Base-by-base conservation (phyloP, 2,888 invertebrate genomes). In the Sepiola atlantica region DNA sequence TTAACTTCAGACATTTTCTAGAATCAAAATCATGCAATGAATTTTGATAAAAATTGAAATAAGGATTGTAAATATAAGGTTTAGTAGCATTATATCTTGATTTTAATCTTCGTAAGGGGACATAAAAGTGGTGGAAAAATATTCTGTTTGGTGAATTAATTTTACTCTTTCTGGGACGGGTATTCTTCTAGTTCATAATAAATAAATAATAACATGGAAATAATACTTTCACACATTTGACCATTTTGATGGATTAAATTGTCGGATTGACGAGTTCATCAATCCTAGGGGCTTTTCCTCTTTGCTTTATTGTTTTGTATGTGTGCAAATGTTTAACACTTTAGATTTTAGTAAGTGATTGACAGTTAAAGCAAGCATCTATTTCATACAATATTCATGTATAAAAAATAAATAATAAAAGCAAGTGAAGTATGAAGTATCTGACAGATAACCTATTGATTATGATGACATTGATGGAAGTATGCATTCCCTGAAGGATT, bases 221-320 rank as follows among this genome's bases (percentile, higher is more conserved):
- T 77, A 77, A 77, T 77, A 77, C 32, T 77, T 77, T 77, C 77
- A 77, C 77, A 77, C 77, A 77, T 32, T 77, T 77, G 77, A 32
- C 32, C 77, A 77, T 77, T 77, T 77, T 77, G 77, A 77, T 77
- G 77, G 77, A 77, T 77, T n/a, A 77, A 77, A 77, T 77, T 77
- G n/a, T 32, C 77, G 16, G 45, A 45, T 45, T 45, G 45, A 45
- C 45, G 8, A 45, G 45, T 45, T 45, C 45, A 45, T 45, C 45
- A 45, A 45, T 45, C 45, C 45, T 45, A 45, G 45, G 45, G 45
- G 45, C 45, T 45, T 45, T 45, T 45, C 45, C 8, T 8, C 8
- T 45, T 45, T 45, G 45, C 45, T 45, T 45, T 45, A 45, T 45
- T 45, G 45, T 45, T 45, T 45, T 45, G 45, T 77, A 77, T 18